phyloP scores from a whole-genome alignment of 2,113 vertebrate species.

The Etheostoma spectabile region DNA sequence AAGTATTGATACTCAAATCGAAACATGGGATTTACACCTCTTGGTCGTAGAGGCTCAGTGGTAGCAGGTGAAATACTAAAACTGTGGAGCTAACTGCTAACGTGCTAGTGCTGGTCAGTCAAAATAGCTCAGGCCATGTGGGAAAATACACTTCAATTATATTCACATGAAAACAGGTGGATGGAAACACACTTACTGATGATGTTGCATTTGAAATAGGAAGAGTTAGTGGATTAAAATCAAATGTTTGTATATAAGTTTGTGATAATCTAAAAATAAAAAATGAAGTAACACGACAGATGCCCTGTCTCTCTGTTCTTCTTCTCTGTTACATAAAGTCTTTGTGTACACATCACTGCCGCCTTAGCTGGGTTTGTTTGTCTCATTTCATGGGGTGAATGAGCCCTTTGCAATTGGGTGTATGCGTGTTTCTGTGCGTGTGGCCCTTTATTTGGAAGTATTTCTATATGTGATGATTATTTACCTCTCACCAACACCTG shows the following conservation, averaged over 20 bases:
- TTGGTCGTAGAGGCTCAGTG: too few relatives aligned
- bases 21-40: too few relatives aligned
- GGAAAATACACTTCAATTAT: background rate
- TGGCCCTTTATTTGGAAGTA: background rate
- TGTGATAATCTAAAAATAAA: background rate
- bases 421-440: background rate
- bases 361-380: slow-evolving; percentile 9
- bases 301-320: background rate
- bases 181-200: too few relatives aligned
- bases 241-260: too few relatives aligned
- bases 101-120: too few relatives aligned
- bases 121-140: background rate
- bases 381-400: slow-evolving; percentile 7
- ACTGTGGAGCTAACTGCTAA: too few relatives aligned
- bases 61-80: too few relatives aligned
- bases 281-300: background rate
- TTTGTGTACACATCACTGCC: slow-evolving; percentile 2
- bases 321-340: slow-evolving; percentile 4
- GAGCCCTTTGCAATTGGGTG: background rate
- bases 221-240: too few relatives aligned
- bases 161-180: too few relatives aligned
- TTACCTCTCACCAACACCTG: background rate
- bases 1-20: too few relatives aligned
- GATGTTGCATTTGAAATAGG: too few relatives aligned
- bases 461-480: background rate